Percentiles rank a stretch among this genome's conserved stretches.
These are phyloP conservation scores for Macrobrachium rosenbergii DNA, from an alignment of 1,140 invertebrate genomes.

Conservation along the genomic window DNA sequence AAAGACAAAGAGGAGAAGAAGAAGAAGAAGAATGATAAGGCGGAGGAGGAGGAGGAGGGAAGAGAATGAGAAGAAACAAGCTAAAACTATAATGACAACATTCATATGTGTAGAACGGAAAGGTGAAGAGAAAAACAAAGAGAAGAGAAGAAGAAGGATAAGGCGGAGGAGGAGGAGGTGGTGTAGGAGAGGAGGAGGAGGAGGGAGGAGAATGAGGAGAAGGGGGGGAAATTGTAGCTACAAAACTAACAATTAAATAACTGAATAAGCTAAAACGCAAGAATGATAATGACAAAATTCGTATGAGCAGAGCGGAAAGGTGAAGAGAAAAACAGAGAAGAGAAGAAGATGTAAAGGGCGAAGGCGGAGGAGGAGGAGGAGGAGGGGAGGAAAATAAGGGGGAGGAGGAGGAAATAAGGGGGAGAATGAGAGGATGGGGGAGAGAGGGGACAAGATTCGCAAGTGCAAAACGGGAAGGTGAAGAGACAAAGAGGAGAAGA, in stretches of 20 bases:
- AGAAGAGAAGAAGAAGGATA: constrained; percentile 18
- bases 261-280: not conserved
- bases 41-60: not conserved
- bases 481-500: no score
- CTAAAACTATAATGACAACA: no score
- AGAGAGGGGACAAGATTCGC: no score
- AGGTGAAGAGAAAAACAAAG: constrained; percentile 7
- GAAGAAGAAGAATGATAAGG: constrained; percentile 8
- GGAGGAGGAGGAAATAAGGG: not conserved
- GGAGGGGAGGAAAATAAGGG: not conserved
- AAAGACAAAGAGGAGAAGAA: constrained; percentile 19
- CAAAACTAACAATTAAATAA: not conserved
- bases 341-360: not conserved
- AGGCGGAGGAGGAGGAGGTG: not conserved
- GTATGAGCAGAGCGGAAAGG: not conserved
- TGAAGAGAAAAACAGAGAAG: constrained; percentile 12
- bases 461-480: no score
- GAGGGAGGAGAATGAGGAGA: not conserved
- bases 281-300: not conserved
- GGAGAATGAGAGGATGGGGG: not conserved
- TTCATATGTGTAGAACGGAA: no score
- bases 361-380: constrained; percentile 26
- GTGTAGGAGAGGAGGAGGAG: not conserved
- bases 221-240: not conserved
- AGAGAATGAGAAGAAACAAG: no score